Evolutionary conservation across 2,797 vertebrate species (phyloP).

Genomic region (Dryobates pubescens): DNA sequence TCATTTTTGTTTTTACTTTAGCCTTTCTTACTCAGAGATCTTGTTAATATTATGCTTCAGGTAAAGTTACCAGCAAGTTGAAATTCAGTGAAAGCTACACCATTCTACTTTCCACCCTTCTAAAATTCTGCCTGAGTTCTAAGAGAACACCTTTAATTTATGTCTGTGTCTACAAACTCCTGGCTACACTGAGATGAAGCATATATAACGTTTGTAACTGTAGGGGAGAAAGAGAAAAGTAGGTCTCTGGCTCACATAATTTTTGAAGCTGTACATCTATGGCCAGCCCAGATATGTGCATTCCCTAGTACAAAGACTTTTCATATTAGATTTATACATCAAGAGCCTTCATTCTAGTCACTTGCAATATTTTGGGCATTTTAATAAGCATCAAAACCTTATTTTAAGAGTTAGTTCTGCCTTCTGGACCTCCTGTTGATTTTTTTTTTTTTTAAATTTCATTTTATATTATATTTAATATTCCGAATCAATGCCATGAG

Average conservation of each 20-base stretch:
- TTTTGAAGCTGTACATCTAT: not conserved
- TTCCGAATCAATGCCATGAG: conserved; percentile 40
- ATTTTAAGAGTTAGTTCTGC: conserved; percentile 24
- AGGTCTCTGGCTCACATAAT: not conserved
- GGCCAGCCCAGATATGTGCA: not conserved
- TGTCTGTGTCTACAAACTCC: not conserved
- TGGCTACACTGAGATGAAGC: not conserved
- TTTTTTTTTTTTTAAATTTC: conserved; percentile 22
- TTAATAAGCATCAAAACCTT: conserved; percentile 42
- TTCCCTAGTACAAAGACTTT: not conserved
- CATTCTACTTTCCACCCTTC: not conserved
- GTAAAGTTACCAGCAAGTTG: not conserved
- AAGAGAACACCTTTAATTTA: not conserved
- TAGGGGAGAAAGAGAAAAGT: not conserved
- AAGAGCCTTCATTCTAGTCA: conserved; percentile 8
- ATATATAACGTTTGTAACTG: not conserved
- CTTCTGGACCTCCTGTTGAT: conserved; percentile 24
- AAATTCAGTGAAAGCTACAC: not conserved
- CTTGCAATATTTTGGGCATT: conserved; percentile 29
- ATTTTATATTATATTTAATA: conserved; percentile 24
- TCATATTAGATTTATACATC: conserved; percentile 16
- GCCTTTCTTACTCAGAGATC: not conserved
- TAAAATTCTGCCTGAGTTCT: not conserved
- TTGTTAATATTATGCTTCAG: not conserved
- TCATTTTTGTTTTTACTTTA: not conserved